Base-by-base conservation (phyloP, 1,140 invertebrate genomes). In the Meloidogyne hapla region DNA sequence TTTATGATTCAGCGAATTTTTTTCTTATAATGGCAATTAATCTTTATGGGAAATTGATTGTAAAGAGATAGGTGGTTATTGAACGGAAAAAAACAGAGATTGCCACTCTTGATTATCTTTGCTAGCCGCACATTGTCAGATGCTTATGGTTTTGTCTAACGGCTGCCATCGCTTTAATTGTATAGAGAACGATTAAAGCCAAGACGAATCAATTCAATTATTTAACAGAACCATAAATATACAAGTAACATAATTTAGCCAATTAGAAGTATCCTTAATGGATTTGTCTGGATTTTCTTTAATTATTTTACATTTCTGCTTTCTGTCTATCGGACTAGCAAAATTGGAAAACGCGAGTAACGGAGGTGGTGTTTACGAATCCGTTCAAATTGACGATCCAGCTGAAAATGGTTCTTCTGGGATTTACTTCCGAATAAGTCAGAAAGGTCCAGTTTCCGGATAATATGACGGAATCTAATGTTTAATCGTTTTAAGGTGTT, bases 371-470 rank as follows among this genome's bases (percentile, higher is more conserved):
- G 21, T 68, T 25, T 81, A 81, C 48, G 76, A 81, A 28, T 56
- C 80, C 3, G 81, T 81, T 8, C 40, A 56, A 23, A 81, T 81
- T 28, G 56, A 82, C 42, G 80, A 81, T 64, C 81, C 81, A n/a
- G 78, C 80, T n/a, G 64, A 82, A 21, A 25, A 83, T 66, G 69
- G 63, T 26, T 71, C 77, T 21, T 76, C 80, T 42, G 80, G 80
- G 28, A 78, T 81, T 66, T 81, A 81, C 28, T 81, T 83, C 45
- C 33, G 79, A 4, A 83, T 80, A 33, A 79, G 75, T 38, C 79
- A 80, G 15, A 28, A 66, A 42, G 80, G 71, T 70, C n/a, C 1
- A 26, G 9, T 26, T 68, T 25, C 5, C 9, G 66, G 66, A n/a
- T 68, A n/a, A n/a, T n/a, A n/a, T 21, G 23, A 21, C 38, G 1